Evolutionary conservation across 2,888 invertebrate species (phyloP).

Genomic region (Netelia virgata): DNA sequence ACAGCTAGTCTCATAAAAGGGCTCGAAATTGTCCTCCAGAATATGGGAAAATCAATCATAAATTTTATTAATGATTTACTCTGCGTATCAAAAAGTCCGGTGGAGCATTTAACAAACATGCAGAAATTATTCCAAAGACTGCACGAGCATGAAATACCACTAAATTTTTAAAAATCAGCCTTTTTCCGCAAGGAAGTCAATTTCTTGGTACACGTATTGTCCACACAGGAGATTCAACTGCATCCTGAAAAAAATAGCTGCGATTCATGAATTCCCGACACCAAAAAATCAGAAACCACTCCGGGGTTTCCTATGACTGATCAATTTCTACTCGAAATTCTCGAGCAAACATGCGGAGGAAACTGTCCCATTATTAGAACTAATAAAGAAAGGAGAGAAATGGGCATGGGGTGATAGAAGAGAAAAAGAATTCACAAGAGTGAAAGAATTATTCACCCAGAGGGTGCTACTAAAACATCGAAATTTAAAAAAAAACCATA

Average conservation of each 20-base stretch:
- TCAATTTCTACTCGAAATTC: slow-evolving; percentile 56
- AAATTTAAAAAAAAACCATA: too few relatives aligned
- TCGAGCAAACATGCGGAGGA: slow-evolving; percentile 39
- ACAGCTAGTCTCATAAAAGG: slow-evolving; percentile 4
- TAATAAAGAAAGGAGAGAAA: slow-evolving; percentile 12
- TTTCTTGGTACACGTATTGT: slow-evolving; percentile 74
- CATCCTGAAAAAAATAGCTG: slow-evolving; percentile 7
- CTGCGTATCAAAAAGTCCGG: background rate
- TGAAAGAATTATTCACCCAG: slow-evolving; percentile 54
- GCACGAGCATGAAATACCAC: slow-evolving; percentile 63
- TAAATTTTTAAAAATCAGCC: slow-evolving; percentile 73
- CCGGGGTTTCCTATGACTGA: slow-evolving; percentile 21
- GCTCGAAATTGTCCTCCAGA: slow-evolving; percentile 20
- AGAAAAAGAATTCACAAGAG: slow-evolving; percentile 67
- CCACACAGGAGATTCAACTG: slow-evolving; percentile 61
- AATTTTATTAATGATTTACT: slow-evolving; percentile 54
- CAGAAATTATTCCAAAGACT: slow-evolving; percentile 40
- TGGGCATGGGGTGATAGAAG: slow-evolving; percentile 63
- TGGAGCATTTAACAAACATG: background rate
- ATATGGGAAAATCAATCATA: background rate
- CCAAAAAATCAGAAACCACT: slow-evolving; percentile 18
- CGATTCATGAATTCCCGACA: slow-evolving; percentile 1
- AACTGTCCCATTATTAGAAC: slow-evolving; percentile 17
- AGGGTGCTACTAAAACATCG: background rate
- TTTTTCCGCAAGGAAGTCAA: slow-evolving; percentile 70